These are phyloP conservation scores for Eupsittula cactorum DNA, from an alignment of 2,113 vertebrate genomes.

Conservation along the genomic window DNA sequence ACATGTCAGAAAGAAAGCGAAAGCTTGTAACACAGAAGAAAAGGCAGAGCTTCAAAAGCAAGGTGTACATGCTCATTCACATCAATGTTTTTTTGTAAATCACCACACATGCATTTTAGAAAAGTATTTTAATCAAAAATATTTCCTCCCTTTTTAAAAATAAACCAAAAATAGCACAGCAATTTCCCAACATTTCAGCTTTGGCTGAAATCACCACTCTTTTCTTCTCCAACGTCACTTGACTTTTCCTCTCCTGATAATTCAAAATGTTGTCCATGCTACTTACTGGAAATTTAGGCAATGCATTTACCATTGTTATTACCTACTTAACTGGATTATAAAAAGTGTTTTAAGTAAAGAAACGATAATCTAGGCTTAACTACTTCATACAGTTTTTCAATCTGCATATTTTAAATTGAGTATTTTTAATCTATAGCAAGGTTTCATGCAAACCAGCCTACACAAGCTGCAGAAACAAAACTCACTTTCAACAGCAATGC, in stretches of 20 bases:
- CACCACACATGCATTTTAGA: neutral
- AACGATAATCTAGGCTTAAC: neutral
- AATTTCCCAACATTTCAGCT: constrained; percentile 53
- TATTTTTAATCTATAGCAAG: neutral
- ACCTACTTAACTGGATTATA: neutral
- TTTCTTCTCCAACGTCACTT: neutral
- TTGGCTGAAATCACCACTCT: neutral
- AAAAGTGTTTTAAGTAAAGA: neutral
- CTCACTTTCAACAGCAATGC: neutral
- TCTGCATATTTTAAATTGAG: neutral
- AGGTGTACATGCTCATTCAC: neutral
- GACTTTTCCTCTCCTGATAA: constrained; percentile 2
- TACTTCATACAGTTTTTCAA: neutral
- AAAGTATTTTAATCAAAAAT: constrained; percentile 31
- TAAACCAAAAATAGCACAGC: constrained; percentile 47
- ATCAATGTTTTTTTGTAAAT: neutral
- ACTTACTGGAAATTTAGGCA: neutral
- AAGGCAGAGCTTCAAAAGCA: neutral
- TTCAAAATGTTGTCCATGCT: constrained; percentile 10
- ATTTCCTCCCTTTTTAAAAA: constrained; percentile 45
- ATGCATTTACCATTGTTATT: neutral
- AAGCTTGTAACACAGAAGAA: neutral
- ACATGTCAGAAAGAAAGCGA: neutral
- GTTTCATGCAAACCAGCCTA: neutral
- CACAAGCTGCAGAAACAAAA: neutral